Percentiles rank a stretch among this genome's conserved stretches.
phyloP scores from a whole-genome alignment of 2,888 invertebrate species.

The Aphodius granarius region DNA sequence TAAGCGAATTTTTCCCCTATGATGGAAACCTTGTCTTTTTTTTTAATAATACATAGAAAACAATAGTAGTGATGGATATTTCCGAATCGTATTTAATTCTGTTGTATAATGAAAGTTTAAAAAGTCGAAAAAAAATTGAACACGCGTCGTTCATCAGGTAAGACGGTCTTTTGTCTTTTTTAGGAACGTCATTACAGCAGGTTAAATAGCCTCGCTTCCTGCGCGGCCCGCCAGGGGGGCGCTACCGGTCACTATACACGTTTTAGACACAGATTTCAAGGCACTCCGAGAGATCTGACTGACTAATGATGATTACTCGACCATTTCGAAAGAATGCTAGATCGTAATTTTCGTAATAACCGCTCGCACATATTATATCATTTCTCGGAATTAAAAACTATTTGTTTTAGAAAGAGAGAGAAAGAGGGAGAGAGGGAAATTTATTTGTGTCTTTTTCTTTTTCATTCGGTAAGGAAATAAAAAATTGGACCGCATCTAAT shows the following conservation, averaged over 20 bases:
- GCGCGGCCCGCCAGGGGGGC: background rate
- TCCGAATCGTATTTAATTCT: background rate
- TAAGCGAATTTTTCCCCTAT: background rate
- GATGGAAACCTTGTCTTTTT: background rate
- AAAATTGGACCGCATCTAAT: background rate
- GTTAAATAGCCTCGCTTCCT: background rate
- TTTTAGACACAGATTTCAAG: background rate
- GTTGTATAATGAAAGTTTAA: too few relatives aligned
- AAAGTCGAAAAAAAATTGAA: background rate
- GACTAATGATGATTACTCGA: background rate
- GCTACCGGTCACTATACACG: background rate
- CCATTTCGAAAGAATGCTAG: background rate
- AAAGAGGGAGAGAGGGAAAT: too few relatives aligned
- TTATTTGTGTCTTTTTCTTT: background rate
- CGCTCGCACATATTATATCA: background rate
- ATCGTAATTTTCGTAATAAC: background rate
- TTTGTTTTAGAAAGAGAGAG: background rate
- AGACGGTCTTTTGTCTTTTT: background rate
- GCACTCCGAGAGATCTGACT: background rate
- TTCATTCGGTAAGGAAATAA: background rate
- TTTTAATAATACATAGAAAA: background rate
- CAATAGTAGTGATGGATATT: background rate
- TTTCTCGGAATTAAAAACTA: background rate
- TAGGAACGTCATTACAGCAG: background rate
- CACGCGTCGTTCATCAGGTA: background rate